phyloP scores from a whole-genome alignment of 2,888 invertebrate genomes.

The Andricus quercusramuli region DNA sequence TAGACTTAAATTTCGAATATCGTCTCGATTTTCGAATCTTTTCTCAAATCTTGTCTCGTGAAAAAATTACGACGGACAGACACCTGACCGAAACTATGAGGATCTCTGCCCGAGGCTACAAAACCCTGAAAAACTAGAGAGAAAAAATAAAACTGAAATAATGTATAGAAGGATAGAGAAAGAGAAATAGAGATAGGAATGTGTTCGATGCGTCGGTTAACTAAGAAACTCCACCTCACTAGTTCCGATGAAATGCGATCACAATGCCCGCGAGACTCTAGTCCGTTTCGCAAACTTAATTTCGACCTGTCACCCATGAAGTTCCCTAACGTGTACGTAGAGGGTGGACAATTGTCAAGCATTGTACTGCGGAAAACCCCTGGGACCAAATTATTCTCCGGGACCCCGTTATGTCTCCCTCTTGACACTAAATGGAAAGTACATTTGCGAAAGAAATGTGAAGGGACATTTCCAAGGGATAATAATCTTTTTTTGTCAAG shows the following conservation, averaged over 20 bases:
- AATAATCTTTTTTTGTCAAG: conserved; percentile 16
- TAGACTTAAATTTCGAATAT: too few relatives aligned
- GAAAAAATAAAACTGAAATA: background rate
- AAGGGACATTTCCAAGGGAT: background rate
- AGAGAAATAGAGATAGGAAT: conserved; percentile 21
- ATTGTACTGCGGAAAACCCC: conserved; percentile 61
- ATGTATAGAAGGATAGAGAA: background rate
- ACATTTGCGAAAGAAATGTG: conserved; percentile 41
- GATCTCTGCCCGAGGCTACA: too few relatives aligned
- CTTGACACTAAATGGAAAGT: conserved; percentile 54
- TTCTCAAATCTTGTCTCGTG: too few relatives aligned
- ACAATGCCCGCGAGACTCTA: conserved; percentile 71
- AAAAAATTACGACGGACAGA: too few relatives aligned
- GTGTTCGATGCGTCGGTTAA: conserved; percentile 44
- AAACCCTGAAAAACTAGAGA: background rate
- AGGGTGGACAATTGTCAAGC: conserved; percentile 53
- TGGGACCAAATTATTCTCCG: conserved; percentile 68
- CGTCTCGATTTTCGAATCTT: too few relatives aligned
- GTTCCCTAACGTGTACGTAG: conserved; percentile 55
- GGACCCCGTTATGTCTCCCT: conserved; percentile 51
- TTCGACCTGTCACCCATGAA: conserved; percentile 61
- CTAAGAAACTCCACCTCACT: conserved; percentile 54
- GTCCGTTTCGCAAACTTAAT: conserved; percentile 72
- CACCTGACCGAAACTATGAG: too few relatives aligned
- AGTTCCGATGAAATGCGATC: conserved; percentile 62